phyloP scores from a whole-genome alignment of 2,113 vertebrate genomes.

The Protobothrops flavoviridis region DNA sequence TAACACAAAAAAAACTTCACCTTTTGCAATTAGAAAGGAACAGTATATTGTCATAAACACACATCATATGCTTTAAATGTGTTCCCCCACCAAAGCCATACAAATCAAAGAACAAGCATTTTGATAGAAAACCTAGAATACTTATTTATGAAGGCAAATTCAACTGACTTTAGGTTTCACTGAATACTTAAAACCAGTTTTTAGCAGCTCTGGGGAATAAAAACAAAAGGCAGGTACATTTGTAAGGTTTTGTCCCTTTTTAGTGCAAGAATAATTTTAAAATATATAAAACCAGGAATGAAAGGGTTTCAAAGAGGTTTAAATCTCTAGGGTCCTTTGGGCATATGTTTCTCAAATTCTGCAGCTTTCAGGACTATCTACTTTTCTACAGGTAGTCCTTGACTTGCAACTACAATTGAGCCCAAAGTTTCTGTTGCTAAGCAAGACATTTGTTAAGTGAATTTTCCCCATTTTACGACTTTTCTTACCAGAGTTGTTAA shows the following conservation, averaged over 20 bases:
- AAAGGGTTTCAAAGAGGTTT: not conserved
- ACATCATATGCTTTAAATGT: not conserved
- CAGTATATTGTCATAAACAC: not conserved
- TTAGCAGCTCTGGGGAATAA: not conserved
- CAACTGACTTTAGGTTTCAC: conserved; percentile 40
- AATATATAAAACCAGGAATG: not conserved
- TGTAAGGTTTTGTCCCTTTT: no score
- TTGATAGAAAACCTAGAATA: conserved; percentile 7
- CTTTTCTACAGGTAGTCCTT: not conserved
- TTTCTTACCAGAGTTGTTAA: not conserved
- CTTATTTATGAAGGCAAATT: not conserved
- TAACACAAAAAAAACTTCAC: conserved; percentile 34
- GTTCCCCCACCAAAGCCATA: conserved; percentile 11
- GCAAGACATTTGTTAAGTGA: not conserved
- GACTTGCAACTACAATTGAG: not conserved
- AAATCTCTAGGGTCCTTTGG: not conserved
- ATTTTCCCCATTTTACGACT: not conserved
- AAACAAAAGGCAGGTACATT: not conserved
- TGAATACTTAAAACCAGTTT: not conserved
- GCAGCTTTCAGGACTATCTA: not conserved
- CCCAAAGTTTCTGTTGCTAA: not conserved
- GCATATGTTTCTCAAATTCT: not conserved
- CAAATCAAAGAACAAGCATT: conserved; percentile 1
- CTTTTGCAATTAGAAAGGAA: conserved; percentile 46
- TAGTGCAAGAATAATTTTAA: not conserved